phyloP scores from a whole-genome alignment of 2,888 invertebrate species.

The Mantis religiosa region DNA sequence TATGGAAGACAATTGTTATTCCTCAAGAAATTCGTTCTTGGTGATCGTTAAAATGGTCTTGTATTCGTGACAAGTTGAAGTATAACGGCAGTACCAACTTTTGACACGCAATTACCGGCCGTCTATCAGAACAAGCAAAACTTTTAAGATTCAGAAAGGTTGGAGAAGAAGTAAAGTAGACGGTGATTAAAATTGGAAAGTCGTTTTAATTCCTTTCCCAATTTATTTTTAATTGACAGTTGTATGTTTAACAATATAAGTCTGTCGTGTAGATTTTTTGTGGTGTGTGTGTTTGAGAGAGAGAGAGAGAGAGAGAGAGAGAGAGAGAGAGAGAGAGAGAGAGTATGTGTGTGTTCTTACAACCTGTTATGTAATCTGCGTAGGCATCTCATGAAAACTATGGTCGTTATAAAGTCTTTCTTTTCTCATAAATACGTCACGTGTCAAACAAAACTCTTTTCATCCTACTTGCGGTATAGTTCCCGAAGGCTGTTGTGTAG shows the following conservation, averaged over 20 bases:
- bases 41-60: not conserved
- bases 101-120: constrained; percentile 1
- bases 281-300: too few relatives aligned
- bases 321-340: too few relatives aligned
- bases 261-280: not conserved
- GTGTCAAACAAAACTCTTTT: too few relatives aligned
- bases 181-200: not conserved
- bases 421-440: too few relatives aligned
- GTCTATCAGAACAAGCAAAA: not conserved
- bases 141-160: not conserved
- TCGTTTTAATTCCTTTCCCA: not conserved
- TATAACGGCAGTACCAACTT: not conserved
- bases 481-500: too few relatives aligned
- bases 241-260: not conserved
- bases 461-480: too few relatives aligned
- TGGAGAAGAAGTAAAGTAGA: not conserved
- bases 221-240: not conserved
- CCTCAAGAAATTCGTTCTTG: not conserved
- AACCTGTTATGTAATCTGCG: not conserved
- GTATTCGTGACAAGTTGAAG: not conserved
- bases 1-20: not conserved
- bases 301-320: too few relatives aligned
- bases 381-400: not conserved
- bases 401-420: not conserved
- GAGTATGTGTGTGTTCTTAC: not conserved